Percentiles rank a stretch among this genome's conserved stretches.
Conservation (phyloP, 1,140 invertebrate species). For the Rhopalosiphum padi region DNA sequence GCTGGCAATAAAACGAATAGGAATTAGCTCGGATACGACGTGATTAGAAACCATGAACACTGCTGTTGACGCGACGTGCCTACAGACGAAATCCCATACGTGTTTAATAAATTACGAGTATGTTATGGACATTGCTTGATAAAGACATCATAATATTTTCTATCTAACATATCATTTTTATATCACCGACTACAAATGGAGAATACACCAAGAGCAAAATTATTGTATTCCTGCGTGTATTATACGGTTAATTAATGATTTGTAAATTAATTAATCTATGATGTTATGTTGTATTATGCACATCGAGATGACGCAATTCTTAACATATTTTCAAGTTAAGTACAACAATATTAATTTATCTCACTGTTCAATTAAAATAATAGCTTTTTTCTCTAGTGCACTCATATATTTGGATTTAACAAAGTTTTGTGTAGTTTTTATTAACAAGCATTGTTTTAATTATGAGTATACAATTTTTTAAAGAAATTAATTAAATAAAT, state of each 20-base stretch:
- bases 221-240: background rate
- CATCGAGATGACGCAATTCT: too few species aligned
- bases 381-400: too few species aligned
- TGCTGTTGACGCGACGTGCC: background rate
- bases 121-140: background rate
- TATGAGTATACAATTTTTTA: too few species aligned
- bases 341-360: too few species aligned
- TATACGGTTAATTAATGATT: too few species aligned
- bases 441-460: background rate
- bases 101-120: background rate
- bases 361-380: too few species aligned
- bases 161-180: background rate
- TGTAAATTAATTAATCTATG: background rate
- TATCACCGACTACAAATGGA: background rate
- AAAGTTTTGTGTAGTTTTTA: too few species aligned
- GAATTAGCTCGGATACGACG: background rate
- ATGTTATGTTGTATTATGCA: background rate
- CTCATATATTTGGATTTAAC: too few species aligned
- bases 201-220: background rate
- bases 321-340: too few species aligned
- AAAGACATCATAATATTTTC: background rate
- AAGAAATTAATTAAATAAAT: background rate
- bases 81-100: too few species aligned
- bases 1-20: background rate
- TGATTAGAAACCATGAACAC: slow-evolving; percentile 18